Percentiles rank a stretch among this genome's conserved stretches.
Conservation (phyloP, 2,113 vertebrate genomes). For the Chamaea fasciata region DNA sequence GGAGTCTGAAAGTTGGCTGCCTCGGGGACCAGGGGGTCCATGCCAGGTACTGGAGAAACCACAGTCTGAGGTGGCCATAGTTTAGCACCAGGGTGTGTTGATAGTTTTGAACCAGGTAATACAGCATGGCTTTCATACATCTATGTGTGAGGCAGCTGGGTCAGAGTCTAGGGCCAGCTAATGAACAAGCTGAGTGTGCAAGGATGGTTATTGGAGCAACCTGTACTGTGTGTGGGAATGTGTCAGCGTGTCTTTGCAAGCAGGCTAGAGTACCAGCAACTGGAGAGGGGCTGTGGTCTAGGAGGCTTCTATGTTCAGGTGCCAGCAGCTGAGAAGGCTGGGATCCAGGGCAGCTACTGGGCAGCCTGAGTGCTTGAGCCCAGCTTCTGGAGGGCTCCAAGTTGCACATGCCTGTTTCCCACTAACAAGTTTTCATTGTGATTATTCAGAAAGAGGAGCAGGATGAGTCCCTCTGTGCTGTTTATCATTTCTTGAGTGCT, state of each 20-base stretch:
- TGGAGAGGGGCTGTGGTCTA: not conserved
- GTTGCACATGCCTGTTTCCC: rapidly evolving
- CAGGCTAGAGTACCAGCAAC: not conserved
- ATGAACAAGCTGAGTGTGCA: not conserved
- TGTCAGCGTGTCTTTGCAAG: too few species aligned
- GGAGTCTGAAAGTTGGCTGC: not conserved
- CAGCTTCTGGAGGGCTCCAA: not conserved
- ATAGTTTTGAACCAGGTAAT: not conserved
- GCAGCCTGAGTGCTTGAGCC: not conserved
- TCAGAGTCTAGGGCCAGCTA: not conserved
- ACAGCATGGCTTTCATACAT: not conserved
- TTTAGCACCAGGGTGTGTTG: not conserved
- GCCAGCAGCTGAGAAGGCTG: not conserved
- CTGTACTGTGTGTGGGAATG: rapidly evolving
- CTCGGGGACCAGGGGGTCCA: not conserved
- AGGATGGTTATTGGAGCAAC: not conserved
- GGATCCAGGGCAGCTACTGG: not conserved
- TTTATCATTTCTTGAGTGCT: not conserved
- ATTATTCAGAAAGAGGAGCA: not conserved
- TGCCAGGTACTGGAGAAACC: not conserved
- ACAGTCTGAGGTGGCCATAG: not conserved
- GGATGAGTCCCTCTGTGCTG: not conserved
- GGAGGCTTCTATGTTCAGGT: rapidly evolving
- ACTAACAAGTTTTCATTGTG: not conserved
- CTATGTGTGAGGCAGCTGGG: rapidly evolving